phyloP scores from a whole-genome alignment of 2,888 invertebrate genomes.

The Heliconius erato region DNA sequence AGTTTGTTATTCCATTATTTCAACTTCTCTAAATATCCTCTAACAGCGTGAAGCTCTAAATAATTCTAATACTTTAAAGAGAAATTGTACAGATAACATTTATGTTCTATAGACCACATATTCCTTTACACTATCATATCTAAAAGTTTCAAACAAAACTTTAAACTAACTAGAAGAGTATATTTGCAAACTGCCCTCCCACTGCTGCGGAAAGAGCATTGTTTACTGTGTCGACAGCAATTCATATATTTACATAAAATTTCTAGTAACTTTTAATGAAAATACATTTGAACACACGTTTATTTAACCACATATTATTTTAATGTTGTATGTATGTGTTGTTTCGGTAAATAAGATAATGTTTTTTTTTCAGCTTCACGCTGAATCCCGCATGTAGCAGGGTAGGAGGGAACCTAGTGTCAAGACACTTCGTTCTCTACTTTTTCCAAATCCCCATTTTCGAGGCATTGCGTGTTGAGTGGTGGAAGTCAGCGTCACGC shows the following conservation, averaged over 20 bases:
- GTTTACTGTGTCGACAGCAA: not conserved
- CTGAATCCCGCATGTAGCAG: too few relatives aligned
- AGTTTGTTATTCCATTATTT: too few relatives aligned
- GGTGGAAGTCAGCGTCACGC: too few relatives aligned
- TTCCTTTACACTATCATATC: not conserved
- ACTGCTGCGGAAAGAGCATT: conserved; percentile 6
- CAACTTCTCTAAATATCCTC: too few relatives aligned
- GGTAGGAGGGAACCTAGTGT: too few relatives aligned
- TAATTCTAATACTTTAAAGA: too few relatives aligned
- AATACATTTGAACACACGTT: not conserved
- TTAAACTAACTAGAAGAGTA: not conserved
- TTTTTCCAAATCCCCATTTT: too few relatives aligned
- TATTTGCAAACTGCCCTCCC: conserved; percentile 2
- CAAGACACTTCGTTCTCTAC: too few relatives aligned
- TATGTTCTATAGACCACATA: too few relatives aligned
- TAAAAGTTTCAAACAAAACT: not conserved
- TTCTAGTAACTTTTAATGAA: not conserved
- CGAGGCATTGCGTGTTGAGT: too few relatives aligned
- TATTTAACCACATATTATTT: not conserved
- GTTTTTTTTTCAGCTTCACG: not conserved
- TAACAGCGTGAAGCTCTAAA: too few relatives aligned
- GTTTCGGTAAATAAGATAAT: not conserved
- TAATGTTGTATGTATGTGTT: not conserved
- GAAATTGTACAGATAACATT: too few relatives aligned
- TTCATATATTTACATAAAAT: conserved; percentile 1